Evolutionary conservation across 2,797 vertebrate genomes (phyloP), one percentile per base, ranked within the genome.

Genomic region (Pangasius macronema): DNA sequence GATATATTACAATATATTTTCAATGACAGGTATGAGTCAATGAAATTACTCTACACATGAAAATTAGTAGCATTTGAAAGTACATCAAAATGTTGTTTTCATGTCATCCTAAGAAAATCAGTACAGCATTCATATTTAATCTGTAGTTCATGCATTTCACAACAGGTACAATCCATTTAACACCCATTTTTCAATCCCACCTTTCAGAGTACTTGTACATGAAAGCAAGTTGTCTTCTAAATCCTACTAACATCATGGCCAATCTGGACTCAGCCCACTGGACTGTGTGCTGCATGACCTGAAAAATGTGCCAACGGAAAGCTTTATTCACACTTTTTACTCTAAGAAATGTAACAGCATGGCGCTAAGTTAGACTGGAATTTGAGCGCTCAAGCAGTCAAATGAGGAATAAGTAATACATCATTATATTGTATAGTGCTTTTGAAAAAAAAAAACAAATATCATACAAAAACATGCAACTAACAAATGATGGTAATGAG

Each of bases 151-250:
- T 61, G 18, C 20, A 51, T n/a, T 85, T 39, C 24, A 42, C 8
- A 72, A 70, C n/a, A n/a, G 10, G 39, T 18, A 46, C 65, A 24
- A 86, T 49, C 51, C 10, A 55, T 70, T 76, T 85, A 10, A 81
- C 2, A 18, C 1, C 16, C n/a, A 73, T 55, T 83, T 73, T 87
- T 20, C 67, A 84, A 39, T 82, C 67, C 76, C 94, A 98, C 97
- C 97, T 97, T 90, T 95, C 89, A 36, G 95, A 96, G 89, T 96
- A 95, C 86, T 90, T 94, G 93, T 95, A 97, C 86, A 96, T 91
- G 76, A 92, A 94, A 8, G 94, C 91, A 89, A 97, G 91, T 30
- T 92, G 94, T 89, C 95, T 97, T 90, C 96, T 90, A 90, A 97
- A 87, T 89, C 92, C 95, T 82, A 94, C 94, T 73, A 97, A 90